Evolutionary conservation across 2,888 invertebrate genomes (phyloP), one percentile per base, ranked within the genome.

Genomic region (Netelia inedita): DNA sequence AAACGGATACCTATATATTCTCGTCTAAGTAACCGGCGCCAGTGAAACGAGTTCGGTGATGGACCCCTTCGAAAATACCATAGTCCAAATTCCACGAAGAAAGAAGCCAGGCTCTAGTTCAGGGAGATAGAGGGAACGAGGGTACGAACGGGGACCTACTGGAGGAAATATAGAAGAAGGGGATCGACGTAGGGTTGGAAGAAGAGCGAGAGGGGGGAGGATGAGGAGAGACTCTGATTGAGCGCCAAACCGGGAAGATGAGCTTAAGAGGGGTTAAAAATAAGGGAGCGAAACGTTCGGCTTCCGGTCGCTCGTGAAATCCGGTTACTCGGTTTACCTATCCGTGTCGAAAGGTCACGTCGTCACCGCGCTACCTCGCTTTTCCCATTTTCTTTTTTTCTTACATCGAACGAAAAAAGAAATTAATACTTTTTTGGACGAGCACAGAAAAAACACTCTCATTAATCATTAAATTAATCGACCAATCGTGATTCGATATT

Each of bases 231-330:
- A 14, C 2, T 3, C 41, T 14, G 46, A 46, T 46, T 46, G 57
- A 72, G 69, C 53, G 19, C 50, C 63, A 53, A 50, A 50, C 41
- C 57, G 63, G 55, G 28, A n/a, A 41, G 57, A 66, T 55, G 57
- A 80, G 68, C 75, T 41, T 69, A 78, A 46, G 57, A 50, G 71
- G 79, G 75, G 68, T 72, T 16, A 43, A 23, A 81, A 71, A 76
- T 10, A 74, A 74, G 72, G 72, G 55, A 69, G n/a, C 21, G 69
- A 85, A 78, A 85, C 81, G 81, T 82, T 73, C 55, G 78, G 65
- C 73, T 82, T 85, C 78, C 73, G 82, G 85, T 82, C 68, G 69
- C 59, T 78, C 55, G 82, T 85, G 59, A 85, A 85, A 85, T 82
- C 74, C 68, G 65, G 80, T 83, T 83, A 74, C 41, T n/a, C 19